Base-by-base conservation (phyloP, 1,140 invertebrate species). In the Dendrolimus punctatus region DNA sequence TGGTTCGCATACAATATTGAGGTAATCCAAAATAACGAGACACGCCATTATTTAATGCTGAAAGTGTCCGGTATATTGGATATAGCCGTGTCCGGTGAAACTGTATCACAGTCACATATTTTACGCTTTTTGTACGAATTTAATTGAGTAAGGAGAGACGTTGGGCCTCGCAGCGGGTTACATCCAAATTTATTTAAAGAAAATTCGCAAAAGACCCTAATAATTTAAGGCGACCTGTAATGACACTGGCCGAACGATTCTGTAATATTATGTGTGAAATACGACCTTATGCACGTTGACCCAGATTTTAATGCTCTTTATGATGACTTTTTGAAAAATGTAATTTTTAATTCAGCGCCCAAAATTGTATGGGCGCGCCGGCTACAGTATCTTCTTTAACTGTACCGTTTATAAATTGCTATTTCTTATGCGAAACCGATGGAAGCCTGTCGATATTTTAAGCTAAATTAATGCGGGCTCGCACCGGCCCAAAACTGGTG, bases 281-380 rank as follows among this genome's bases (percentile, higher is more conserved):
- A 85, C 74, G 64, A 68, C 77, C 73, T 74, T 76, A 62, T 74
- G 64, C 70, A 64, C 55, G 58, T 46, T 83, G 80, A 85, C 82
- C 80, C 71, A 85, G 74, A 84, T 85, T 75, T 73, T 76, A 76
- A 71, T 68, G 70, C 68, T 78, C 70, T 84, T 85, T 84, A 85
- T 78, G 79, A 84, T 80, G 79, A 85, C 80, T 84, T 84, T 82
- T 79, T 81, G 82, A 85, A 81, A 85, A 79, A 83, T 86, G 77
- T 76, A 77, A 68, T 81, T 83, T 80, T 84, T 84, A 84, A 84
- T 86, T 80, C 65, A 64, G 71, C 57, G 55, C 73, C 68, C 66
- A 68, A 60, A 73, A 63, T 50, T 61, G 65, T 70, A 77, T 74
- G 64, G 71, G 74, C 71, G 67, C 66, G 52, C 57, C 66, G 56